phyloP scores from a whole-genome alignment of 2,888 invertebrate species.

The Kuschelorhynchus macadamiae region DNA sequence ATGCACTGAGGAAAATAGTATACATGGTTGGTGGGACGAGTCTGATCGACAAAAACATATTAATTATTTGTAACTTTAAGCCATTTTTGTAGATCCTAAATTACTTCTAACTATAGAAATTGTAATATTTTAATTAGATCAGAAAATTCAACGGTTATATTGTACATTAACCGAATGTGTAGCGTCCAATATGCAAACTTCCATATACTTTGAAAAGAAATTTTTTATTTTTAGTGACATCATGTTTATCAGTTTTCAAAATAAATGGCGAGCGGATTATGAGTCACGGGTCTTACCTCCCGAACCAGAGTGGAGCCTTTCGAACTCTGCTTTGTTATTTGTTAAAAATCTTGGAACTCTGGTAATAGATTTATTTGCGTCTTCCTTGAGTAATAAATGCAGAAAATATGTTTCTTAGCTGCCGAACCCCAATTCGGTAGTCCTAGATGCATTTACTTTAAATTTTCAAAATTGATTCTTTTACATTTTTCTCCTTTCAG shows the following conservation, averaged over 20 bases:
- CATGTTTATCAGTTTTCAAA: background rate
- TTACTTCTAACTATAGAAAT: slow-evolving; percentile 33
- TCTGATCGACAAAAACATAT: slow-evolving; percentile 22
- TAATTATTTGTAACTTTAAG: slow-evolving; percentile 29
- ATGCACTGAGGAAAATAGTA: background rate
- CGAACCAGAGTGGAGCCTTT: background rate
- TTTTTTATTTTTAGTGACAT: background rate
- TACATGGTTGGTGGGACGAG: slow-evolving; percentile 23
- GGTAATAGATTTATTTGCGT: background rate
- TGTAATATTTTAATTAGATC: slow-evolving; percentile 1
- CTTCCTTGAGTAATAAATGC: background rate
- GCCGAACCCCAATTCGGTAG: background rate
- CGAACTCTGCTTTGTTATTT: background rate
- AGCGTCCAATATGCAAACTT: background rate
- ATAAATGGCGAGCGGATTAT: background rate
- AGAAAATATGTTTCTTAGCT: background rate
- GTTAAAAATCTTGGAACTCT: background rate
- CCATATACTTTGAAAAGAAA: background rate
- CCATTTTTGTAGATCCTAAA: slow-evolving; percentile 31
- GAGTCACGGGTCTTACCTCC: background rate
- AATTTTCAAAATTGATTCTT: too few relatives aligned
- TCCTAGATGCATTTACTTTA: too few relatives aligned
- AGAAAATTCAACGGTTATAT: background rate
- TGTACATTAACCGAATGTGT: background rate
- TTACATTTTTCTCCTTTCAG: too few relatives aligned